phyloP scores from a whole-genome alignment of 2,888 invertebrate genomes.

The Polymixis lichenea region DNA sequence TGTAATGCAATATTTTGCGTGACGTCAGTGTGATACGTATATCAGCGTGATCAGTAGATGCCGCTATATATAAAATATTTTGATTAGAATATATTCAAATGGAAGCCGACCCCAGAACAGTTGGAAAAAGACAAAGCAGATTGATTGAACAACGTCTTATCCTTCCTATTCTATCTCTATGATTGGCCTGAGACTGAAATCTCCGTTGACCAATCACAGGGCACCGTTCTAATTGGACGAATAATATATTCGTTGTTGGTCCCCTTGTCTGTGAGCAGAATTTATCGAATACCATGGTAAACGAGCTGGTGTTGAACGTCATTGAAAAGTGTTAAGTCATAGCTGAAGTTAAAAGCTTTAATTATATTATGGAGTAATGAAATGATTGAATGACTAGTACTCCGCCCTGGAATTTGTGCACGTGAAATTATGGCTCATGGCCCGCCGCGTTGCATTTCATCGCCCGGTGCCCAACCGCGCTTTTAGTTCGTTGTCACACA shows the following conservation, averaged over 20 bases:
- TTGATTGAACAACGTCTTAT: slow-evolving; percentile 41
- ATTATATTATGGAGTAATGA: not conserved
- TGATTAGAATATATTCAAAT: not conserved
- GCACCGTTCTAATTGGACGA: slow-evolving; percentile 78
- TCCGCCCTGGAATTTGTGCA: too few relatives aligned
- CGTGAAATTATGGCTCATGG: too few relatives aligned
- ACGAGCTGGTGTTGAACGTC: slow-evolving; percentile 22
- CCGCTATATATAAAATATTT: too few relatives aligned
- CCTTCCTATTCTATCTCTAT: slow-evolving; percentile 63
- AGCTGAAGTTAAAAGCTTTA: slow-evolving; percentile 10
- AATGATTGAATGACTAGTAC: not conserved
- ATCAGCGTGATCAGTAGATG: too few relatives aligned
- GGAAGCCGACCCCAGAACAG: not conserved
- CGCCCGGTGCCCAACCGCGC: too few relatives aligned
- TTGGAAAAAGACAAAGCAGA: not conserved
- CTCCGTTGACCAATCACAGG: slow-evolving; percentile 79
- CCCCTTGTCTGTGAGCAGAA: slow-evolving; percentile 53
- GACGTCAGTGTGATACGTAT: too few relatives aligned
- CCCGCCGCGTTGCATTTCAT: too few relatives aligned
- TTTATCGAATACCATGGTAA: slow-evolving; percentile 56
- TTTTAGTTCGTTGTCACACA: too few relatives aligned
- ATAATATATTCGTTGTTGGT: slow-evolving; percentile 74
- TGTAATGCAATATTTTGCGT: too few relatives aligned
- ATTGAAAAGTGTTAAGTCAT: slow-evolving; percentile 27
- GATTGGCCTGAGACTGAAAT: slow-evolving; percentile 73